Base-by-base conservation (phyloP, 1,140 invertebrate species). In the Probaryconus sp. region DNA sequence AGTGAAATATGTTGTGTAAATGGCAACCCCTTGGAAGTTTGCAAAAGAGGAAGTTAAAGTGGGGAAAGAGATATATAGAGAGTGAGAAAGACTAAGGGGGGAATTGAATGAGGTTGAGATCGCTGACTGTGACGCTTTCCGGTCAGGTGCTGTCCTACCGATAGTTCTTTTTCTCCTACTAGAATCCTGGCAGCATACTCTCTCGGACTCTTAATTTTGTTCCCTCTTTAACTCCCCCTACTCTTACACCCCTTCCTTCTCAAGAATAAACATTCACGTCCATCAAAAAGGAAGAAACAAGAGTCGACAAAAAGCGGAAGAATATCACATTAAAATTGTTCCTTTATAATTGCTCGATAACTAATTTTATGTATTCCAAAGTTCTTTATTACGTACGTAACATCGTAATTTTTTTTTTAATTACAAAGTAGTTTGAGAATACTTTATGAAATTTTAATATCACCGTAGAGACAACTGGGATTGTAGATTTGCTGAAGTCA, bases 101-200 rank as follows among this genome's bases (percentile, higher is more conserved):
- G 76, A 81, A 81, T 71, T 70, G 77, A 82, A 83, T 81, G 79
- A 83, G 78, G 79, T 79, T 85, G 80, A 83, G 79, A 79, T 76
- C 84, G 82, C 53, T 77, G 81, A 85, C 84, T 85, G 83, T 85
- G 81, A 85, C 84, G 84, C 79, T 84, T 85, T 85, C 84, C 84
- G 83, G 84, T 85, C 83, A 85, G 84, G 83, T 85, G 84, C 82
- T 81, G 81, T 81, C 81, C 81, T 80, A 79, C 75, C 78, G 75
- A 81, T 84, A 69, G 73, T 81, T 81, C 78, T 81, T 76, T 40
- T 80, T 81, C 80, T 79, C 77, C 67, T 55, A 68, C 45, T 56
- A 38, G 24, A 47, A 53, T 71, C 64, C 55, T 43, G 75, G 69
- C 47, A 67, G 61, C 80, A 73, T 48, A 21, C 72, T 74, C 63